Conservation (phyloP, 1,140 invertebrate species). For the Conopomorpha cramerella region DNA sequence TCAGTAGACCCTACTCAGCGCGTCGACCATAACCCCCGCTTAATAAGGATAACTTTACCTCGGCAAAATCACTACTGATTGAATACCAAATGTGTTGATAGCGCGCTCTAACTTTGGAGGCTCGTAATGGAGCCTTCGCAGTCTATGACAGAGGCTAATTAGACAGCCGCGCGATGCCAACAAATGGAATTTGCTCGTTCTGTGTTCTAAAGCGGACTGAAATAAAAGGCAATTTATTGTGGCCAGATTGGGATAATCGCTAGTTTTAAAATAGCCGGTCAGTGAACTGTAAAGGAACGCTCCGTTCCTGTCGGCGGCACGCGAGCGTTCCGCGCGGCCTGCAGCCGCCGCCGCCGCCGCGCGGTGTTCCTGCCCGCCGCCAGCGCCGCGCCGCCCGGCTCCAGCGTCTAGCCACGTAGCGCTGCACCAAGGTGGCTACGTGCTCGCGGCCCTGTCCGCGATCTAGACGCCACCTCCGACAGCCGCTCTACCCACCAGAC, state of each 20-base stretch:
- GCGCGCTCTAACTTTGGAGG: constrained; percentile 51
- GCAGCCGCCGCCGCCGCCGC: constrained; percentile 2
- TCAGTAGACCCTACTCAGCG: constrained; percentile 26
- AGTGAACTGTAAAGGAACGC: constrained; percentile 6
- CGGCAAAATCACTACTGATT: constrained; percentile 13
- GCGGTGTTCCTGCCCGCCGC: not conserved
- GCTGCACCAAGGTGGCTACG: not conserved
- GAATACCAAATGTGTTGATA: constrained; percentile 51
- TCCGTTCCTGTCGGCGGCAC: not conserved
- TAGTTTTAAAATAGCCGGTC: constrained; percentile 17
- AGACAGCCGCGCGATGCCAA: constrained; percentile 51
- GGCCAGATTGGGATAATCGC: constrained; percentile 2
- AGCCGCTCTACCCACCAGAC: constrained; percentile 7
- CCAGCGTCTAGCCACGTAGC: too few relatives aligned
- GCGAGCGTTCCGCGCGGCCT: constrained; percentile 11
- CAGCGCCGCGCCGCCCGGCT: too few relatives aligned
- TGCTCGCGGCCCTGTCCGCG: not conserved
- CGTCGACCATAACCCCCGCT: constrained; percentile 39
- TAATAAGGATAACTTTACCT: constrained; percentile 26
- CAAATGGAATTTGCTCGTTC: constrained; percentile 58
- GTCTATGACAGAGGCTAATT: constrained; percentile 60
- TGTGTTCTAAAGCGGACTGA: constrained; percentile 28
- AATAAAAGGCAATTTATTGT: constrained; percentile 21
- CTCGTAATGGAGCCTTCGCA: constrained; percentile 59
- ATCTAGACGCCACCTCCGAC: too few relatives aligned